Evolutionary conservation across 2,113 vertebrate species (phyloP), one percentile per base, ranked within the genome.

Genomic region (Xenus cinereus): DNA sequence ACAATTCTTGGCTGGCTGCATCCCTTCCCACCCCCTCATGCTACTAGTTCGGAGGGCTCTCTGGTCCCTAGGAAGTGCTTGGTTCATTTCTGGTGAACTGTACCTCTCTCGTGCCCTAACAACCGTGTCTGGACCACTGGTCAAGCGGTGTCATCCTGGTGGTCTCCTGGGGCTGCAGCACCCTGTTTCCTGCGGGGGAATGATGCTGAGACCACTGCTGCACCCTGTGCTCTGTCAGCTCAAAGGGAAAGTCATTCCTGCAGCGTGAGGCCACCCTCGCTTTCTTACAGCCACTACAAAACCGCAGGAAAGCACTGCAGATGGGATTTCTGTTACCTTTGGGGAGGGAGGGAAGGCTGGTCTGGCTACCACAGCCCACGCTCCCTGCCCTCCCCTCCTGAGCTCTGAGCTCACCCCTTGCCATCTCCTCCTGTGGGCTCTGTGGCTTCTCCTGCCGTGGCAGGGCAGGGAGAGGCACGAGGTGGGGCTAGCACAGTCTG

Each of bases 131-230:
- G 46, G 3, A 22, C 19, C 11, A 12, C 10, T 2, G 64, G 22
- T n/a, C 39, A 17, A 45, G 19, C 1, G 3, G 19, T 50, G 23
- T 22, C 84, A 6, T 33, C 0, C 1, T 37, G 62, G 26, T 1
- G 12, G 33, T 76, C 39, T 50, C n/a, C 53, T 39, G 74, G 32
- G 53, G 18, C 32, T 50, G 57, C 64, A 73, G 39, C 53, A 32
- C 33, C 19, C 35, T 18, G 2, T 17, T 56, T 37, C 50, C 56
- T n/a, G 43, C 1, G 1, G 28, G 69, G 8, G 10, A 32, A 46
- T 4, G 26, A 10, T 45, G 60, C 62, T 68, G 41, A 62, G 68
- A 13, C 4, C 2, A 4, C 74, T 45, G 48, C 32, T 20, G 62
- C n/a, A 37, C n/a, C 59, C 46, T 72, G 12, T 26, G 63, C 80